Evolutionary conservation across 2,113 vertebrate species (phyloP).

Genomic region (Ellobius talpinus): DNA sequence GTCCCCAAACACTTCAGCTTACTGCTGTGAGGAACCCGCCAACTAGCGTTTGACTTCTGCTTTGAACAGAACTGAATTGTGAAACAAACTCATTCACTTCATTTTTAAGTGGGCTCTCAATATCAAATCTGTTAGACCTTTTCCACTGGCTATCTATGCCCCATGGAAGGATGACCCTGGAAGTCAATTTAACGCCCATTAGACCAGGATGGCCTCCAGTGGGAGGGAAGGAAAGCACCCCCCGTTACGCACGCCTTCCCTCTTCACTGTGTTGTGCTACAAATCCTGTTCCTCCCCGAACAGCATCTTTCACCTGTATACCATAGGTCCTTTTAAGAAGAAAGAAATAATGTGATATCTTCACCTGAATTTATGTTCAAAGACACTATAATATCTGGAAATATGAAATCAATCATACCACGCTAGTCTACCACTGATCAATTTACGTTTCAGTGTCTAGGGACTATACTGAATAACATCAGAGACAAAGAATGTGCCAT

Average conservation of each 20-base stretch:
- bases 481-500: conserved; percentile 13
- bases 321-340: not conserved
- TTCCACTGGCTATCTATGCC: not conserved
- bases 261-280: not conserved
- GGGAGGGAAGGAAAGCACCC: not conserved
- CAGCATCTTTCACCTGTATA: not conserved
- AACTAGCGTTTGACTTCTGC: conserved; percentile 43
- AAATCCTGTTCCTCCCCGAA: not conserved
- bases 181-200: too few species aligned
- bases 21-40: not conserved
- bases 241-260: rapidly evolving
- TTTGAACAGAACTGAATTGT: conserved; percentile 53
- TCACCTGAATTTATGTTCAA: conserved; percentile 53
- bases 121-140: not conserved
- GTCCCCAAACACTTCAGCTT: not conserved
- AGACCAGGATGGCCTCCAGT: not conserved
- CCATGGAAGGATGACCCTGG: not conserved
- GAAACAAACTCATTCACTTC: conserved; percentile 49
- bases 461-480: not conserved
- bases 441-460: not conserved
- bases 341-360: conserved; percentile 1
- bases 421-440: not conserved
- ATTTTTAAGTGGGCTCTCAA: conserved; percentile 19
- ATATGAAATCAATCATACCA: conserved; percentile 21
- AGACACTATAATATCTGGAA: conserved; percentile 41